Conservation (phyloP, 2,797 vertebrate species). For the Brotula barbata region DNA sequence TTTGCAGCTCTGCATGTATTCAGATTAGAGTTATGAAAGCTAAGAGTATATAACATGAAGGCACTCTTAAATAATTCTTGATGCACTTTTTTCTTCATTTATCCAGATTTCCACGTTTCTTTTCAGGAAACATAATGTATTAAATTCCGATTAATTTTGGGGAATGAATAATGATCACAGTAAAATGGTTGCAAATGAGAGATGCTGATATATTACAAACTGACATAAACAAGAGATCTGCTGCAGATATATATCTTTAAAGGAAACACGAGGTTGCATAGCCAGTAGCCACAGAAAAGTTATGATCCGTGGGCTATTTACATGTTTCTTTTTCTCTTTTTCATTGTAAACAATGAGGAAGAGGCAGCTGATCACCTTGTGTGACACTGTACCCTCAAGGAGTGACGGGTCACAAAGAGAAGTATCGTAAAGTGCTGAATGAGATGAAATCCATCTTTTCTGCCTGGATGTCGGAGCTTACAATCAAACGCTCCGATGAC, state of each 20-base stretch:
- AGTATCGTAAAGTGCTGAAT: slow-evolving; percentile 66
- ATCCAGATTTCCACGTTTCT: slow-evolving; percentile 22
- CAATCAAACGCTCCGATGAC: slow-evolving; percentile 38
- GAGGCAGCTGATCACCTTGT: slow-evolving; percentile 7
- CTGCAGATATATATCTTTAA: slow-evolving; percentile 11
- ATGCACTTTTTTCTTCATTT: slow-evolving; percentile 37
- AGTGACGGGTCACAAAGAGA: slow-evolving; percentile 61
- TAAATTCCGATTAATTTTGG: slow-evolving; percentile 3
- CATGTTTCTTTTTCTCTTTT: slow-evolving; percentile 7
- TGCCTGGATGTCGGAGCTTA: slow-evolving; percentile 36
- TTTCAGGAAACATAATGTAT: slow-evolving; percentile 30
- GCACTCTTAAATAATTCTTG: slow-evolving; percentile 15
- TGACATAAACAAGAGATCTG: not conserved
- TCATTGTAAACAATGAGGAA: slow-evolving; percentile 52
- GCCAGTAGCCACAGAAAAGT: too few relatives aligned
- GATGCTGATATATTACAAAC: slow-evolving; percentile 9
- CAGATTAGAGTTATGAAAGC: slow-evolving; percentile 34
- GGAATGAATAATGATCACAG: slow-evolving; percentile 16
- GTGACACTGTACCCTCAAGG: slow-evolving; percentile 19
- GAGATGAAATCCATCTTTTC: slow-evolving; percentile 31
- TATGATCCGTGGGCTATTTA: slow-evolving; percentile 1
- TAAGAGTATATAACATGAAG: slow-evolving; percentile 24
- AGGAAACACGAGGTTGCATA: slow-evolving; percentile 3
- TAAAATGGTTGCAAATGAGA: slow-evolving; percentile 24
- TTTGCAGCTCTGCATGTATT: slow-evolving; percentile 23